A percentile compares a stretch with the other conserved stretches of the same genome.
These are phyloP conservation scores for Cliona cf. orientalis DNA, from an alignment of 37 sponge, comb jelly and placozoan species.

Conservation along the genomic window DNA sequence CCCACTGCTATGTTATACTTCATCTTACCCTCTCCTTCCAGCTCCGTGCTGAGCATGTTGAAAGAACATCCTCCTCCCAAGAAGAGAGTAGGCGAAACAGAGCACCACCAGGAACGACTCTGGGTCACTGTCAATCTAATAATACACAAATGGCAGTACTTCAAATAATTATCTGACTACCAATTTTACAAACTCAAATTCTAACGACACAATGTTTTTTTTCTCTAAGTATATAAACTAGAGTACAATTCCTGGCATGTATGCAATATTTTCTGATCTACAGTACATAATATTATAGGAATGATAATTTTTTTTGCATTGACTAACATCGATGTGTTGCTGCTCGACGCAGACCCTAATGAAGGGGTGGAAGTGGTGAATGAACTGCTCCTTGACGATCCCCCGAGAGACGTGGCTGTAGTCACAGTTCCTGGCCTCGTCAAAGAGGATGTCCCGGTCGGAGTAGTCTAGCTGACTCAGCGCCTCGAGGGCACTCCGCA, in stretches of 20 bases:
- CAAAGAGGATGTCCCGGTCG: conserved; percentile 61
- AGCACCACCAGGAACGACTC: conserved; percentile 67
- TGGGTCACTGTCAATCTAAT: conserved; percentile 14
- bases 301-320: too few species aligned
- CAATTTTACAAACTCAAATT: too few species aligned
- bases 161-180: not conserved
- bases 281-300: too few species aligned
- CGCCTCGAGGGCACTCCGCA: conserved; percentile 29
- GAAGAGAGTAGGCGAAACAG: conserved; percentile 63
- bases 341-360: conserved; percentile 38
- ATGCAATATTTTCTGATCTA: too few species aligned
- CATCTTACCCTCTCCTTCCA: conserved; percentile 38
- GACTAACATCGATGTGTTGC: conserved; percentile 19
- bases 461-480: conserved; percentile 26
- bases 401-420: conserved; percentile 44
- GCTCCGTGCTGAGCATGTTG: conserved; percentile 57
- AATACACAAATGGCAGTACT: not conserved
- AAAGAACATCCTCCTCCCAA: conserved; percentile 70
- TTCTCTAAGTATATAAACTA: too few species aligned
- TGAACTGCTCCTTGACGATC: conserved; percentile 36
- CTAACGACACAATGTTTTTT: too few species aligned
- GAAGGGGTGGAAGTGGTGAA: conserved; percentile 34
- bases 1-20: not conserved
- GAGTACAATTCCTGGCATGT: too few species aligned
- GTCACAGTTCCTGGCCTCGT: conserved; percentile 54